Evolutionary conservation across 1,140 invertebrate species (phyloP).

Genomic region (Bombus impatiens): DNA sequence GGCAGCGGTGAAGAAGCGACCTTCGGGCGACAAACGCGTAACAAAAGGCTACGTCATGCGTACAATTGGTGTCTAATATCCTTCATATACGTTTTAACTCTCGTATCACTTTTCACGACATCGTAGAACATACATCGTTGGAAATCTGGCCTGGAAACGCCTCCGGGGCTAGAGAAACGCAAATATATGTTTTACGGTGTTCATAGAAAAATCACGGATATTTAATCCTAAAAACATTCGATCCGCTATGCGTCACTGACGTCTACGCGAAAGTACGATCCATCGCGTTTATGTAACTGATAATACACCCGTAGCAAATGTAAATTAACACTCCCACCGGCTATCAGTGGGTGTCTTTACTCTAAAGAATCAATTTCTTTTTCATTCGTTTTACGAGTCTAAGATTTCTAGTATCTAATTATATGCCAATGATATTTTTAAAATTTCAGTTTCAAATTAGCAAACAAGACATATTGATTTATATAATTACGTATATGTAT

Average conservation of each 20-base stretch:
- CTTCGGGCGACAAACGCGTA: slow-evolving; percentile 28
- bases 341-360: not conserved
- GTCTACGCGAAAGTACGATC: slow-evolving; percentile 31
- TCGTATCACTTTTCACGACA: slow-evolving; percentile 40
- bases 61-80: slow-evolving; percentile 48
- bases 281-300: slow-evolving; percentile 36
- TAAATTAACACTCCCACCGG: slow-evolving; percentile 27
- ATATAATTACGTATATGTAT: too few relatives aligned
- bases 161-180: not conserved
- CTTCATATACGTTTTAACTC: slow-evolving; percentile 28
- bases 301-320: slow-evolving; percentile 5
- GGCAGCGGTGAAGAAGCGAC: slow-evolving; percentile 43
- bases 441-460: not conserved
- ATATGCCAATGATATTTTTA: too few relatives aligned
- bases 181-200: not conserved
- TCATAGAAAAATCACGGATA: not conserved
- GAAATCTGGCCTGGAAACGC: slow-evolving; percentile 14
- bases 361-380: too few relatives aligned
- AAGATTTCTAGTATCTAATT: too few relatives aligned
- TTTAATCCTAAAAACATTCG: slow-evolving; percentile 47
- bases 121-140: slow-evolving; percentile 23
- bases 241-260: slow-evolving; percentile 26
- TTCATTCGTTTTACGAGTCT: not conserved
- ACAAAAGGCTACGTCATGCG: slow-evolving; percentile 53
- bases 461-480: too few relatives aligned